Conservation (phyloP, 2,797 vertebrate species). For the Crocidura indochinensis region DNA sequence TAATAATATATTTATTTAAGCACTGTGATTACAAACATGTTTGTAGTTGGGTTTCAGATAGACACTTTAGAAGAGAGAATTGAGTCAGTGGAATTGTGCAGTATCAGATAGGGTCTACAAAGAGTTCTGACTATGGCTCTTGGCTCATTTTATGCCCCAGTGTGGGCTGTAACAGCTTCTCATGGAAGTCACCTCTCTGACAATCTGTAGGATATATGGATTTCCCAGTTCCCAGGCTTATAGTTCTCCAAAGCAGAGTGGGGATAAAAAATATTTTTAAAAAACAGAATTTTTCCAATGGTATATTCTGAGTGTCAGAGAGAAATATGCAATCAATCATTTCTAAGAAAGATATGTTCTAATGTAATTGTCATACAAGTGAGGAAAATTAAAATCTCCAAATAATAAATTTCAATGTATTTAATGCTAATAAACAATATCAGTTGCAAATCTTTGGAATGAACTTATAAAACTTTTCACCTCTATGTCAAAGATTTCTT, state of each 20-base stretch:
- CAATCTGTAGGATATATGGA: background rate
- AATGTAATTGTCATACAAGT: background rate
- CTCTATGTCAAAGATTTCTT: background rate
- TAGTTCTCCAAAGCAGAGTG: background rate
- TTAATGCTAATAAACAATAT: background rate
- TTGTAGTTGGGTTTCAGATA: no score
- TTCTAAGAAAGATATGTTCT: background rate
- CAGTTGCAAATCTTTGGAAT: background rate
- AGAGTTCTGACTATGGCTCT: background rate
- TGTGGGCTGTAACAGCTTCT: background rate
- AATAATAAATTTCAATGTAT: background rate
- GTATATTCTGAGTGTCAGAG: background rate
- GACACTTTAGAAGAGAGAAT: background rate
- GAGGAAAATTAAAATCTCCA: slow-evolving; percentile 40
- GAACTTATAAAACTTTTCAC: slow-evolving; percentile 4
- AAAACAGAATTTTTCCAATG: background rate
- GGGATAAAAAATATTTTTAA: background rate
- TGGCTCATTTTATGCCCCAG: background rate
- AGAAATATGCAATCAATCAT: slow-evolving; percentile 20
- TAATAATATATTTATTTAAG: no score
- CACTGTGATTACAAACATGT: no score
- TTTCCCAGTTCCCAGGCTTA: background rate
- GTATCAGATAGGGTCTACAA: background rate
- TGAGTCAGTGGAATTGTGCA: background rate
- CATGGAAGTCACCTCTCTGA: background rate